These are phyloP conservation scores for Megalopta genalis DNA, from an alignment of 1,140 invertebrate species.

Conservation along the genomic window DNA sequence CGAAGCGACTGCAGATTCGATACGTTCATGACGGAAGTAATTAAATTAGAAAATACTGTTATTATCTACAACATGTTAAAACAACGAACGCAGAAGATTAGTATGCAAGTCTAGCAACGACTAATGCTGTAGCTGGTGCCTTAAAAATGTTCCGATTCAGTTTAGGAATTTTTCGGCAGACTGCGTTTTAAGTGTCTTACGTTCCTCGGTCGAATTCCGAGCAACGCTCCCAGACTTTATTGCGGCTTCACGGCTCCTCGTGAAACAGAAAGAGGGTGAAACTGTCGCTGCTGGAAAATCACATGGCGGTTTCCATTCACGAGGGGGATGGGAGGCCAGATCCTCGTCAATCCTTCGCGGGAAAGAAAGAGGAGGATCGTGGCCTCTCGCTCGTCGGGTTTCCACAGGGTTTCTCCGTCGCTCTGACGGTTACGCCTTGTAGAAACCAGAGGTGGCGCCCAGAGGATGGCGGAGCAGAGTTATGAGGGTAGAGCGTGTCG, in stretches of 20 bases:
- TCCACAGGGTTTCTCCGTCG: constrained; percentile 30
- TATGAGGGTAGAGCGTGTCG: constrained; percentile 74
- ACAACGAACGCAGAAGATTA: too few species aligned
- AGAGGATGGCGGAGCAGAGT: constrained; percentile 66
- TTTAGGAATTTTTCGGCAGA: not conserved
- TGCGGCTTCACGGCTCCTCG: constrained; percentile 6
- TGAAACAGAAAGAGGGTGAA: constrained; percentile 15
- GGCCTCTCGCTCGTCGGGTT: not conserved
- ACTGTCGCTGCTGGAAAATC: constrained; percentile 54
- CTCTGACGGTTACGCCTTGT: constrained; percentile 36
- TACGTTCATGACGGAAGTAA: too few species aligned
- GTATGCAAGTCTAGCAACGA: too few species aligned
- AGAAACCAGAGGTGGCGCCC: constrained; percentile 53
- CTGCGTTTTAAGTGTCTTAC: not conserved
- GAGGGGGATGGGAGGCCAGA: constrained; percentile 20
- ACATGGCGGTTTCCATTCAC: constrained; percentile 51
- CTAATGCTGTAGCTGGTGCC: too few species aligned
- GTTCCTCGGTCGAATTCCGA: not conserved
- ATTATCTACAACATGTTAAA: too few species aligned
- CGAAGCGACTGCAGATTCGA: too few species aligned
- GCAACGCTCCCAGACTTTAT: not conserved
- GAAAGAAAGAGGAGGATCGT: constrained; percentile 11
- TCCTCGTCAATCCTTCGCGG: constrained; percentile 41
- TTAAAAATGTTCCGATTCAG: too few species aligned
- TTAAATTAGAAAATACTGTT: too few species aligned